phyloP scores from a whole-genome alignment of 2,888 invertebrate species.

The Oscheius sp. region DNA sequence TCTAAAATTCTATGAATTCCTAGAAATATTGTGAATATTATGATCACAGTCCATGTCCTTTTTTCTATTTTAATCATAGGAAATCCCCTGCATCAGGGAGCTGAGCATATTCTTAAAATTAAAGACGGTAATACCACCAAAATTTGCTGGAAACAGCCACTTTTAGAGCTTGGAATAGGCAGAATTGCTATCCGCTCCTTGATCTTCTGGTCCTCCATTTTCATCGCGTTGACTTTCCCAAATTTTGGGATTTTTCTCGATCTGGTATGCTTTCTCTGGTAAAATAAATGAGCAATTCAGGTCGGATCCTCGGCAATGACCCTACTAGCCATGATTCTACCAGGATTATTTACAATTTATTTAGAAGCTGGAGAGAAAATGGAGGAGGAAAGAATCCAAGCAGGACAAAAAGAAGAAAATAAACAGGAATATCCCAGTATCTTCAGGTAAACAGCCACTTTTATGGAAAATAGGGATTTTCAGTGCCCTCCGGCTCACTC shows the following conservation, averaged over 20 bases:
- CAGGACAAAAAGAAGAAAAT: background rate
- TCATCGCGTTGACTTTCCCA: slow-evolving; percentile 45
- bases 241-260: slow-evolving; percentile 53
- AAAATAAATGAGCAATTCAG: slow-evolving; percentile 2
- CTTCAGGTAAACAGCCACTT: background rate
- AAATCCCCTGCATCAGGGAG: slow-evolving; percentile 48
- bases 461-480: background rate
- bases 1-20: background rate
- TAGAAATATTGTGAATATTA: slow-evolving; percentile 40
- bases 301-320: slow-evolving; percentile 44
- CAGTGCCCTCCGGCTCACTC: slow-evolving; percentile 19
- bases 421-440: background rate
- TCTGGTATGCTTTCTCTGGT: slow-evolving; percentile 34
- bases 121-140: slow-evolving; percentile 39
- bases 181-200: slow-evolving; percentile 40
- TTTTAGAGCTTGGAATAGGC: slow-evolving; percentile 48
- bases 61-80: slow-evolving; percentile 52
- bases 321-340: slow-evolving; percentile 46
- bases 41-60: slow-evolving; percentile 51
- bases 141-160: background rate
- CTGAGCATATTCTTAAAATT: slow-evolving; percentile 44
- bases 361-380: slow-evolving; percentile 44
- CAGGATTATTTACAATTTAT: slow-evolving; percentile 45
- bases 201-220: slow-evolving; percentile 46
- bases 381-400: slow-evolving; percentile 30